A percentile compares a stretch with the other conserved stretches of the same genome.
Conservation (phyloP, 2,797 vertebrate species). For the Staurois parvus region DNA sequence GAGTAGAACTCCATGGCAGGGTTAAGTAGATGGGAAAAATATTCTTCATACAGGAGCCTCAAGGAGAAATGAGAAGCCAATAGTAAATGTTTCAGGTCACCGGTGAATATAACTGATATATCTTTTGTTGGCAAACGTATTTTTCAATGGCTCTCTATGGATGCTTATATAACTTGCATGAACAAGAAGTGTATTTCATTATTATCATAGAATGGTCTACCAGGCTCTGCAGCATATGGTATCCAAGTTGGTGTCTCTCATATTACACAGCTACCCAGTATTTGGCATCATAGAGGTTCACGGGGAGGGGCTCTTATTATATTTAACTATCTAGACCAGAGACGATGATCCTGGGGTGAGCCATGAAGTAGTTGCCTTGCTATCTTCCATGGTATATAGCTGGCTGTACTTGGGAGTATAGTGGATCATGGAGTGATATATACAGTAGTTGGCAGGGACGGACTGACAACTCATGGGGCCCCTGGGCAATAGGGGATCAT, state of each 20-base stretch:
- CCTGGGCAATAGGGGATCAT: no score
- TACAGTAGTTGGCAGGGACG: no score
- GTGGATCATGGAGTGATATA: not conserved
- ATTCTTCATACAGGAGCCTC: not conserved
- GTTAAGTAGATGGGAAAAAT: not conserved
- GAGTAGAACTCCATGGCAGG: no score
- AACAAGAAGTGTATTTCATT: not conserved
- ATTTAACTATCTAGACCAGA: no score
- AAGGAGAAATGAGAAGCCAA: not conserved
- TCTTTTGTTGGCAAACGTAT: not conserved
- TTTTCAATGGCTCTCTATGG: not conserved
- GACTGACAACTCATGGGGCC: no score
- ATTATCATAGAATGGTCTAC: not conserved
- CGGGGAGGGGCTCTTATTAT: no score
- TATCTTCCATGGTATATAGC: not conserved
- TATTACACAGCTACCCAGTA: no score
- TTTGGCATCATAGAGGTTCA: not conserved
- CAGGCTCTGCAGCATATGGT: not conserved
- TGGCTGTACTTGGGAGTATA: not conserved
- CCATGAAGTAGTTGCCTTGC: not conserved
- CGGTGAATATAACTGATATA: no score
- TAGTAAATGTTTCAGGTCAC: no score
- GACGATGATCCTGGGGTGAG: no score
- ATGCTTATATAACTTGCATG: not conserved
- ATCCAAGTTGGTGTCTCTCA: not conserved